Base-by-base conservation (phyloP, 2,888 invertebrate genomes). In the Adelognathus sp. region DNA sequence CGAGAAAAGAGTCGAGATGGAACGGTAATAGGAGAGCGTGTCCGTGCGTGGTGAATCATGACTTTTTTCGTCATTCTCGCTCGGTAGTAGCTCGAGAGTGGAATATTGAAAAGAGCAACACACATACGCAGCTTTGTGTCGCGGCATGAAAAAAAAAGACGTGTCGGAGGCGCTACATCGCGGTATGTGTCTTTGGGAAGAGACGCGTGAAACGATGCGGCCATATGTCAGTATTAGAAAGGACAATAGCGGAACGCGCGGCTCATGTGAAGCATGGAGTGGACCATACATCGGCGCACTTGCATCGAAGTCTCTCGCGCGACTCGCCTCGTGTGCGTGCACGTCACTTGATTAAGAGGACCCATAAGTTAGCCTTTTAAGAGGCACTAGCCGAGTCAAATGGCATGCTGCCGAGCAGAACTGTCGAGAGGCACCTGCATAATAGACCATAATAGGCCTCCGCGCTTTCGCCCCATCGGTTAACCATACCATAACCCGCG, bases 321-420 rank as follows among this genome's bases (percentile, higher is more conserved):
- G 58, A 74, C 70, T 70, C 27, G 31, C 56, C 41, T 31, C 29
- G 56, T 58, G 69, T 5, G 52, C 39, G 33, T 64, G 41, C 36
- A 63, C 63, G 64, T 71, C 73, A 71, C 75, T 85, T 87, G 86
- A 88, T 88, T 84, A 87, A 89, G 85, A 86, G 85, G 81, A 77
- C 84, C 87, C 83, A 89, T 89, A 86, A 86, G 85, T 89, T 87
- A 86, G 82, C 82, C 87, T 87, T 87, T 86, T 84, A 81, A 85
- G 78, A 67, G n/a, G 76, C 77, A 78, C 69, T 70, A 41, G 75
- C 80, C 84, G 80, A 76, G 79, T 81, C 83, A 82, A 82, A 83
- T 85, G 74, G 79, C 74, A 52, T 29, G 56, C 33, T 74, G 80
- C 71, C 60, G 63, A 60, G 64, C 73, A n/a, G n/a, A n/a, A 66